Base-by-base conservation (phyloP, 2,113 vertebrate genomes). In the Fulmarus glacialis region DNA sequence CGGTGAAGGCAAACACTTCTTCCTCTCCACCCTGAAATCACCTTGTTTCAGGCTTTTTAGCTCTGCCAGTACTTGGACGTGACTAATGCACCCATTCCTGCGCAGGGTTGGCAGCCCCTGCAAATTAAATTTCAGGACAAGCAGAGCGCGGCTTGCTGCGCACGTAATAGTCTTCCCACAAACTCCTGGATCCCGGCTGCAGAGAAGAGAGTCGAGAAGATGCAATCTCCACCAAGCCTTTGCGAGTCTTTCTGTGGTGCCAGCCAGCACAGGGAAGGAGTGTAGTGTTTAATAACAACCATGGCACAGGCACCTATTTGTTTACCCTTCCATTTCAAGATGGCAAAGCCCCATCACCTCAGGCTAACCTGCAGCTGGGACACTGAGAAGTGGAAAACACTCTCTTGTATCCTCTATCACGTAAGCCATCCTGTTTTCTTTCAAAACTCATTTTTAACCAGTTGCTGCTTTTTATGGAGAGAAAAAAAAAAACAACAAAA, bases 1-100 rank as follows among this genome's bases (percentile, higher is more conserved):
- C 0, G 0, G 64, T 40, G 59, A 88, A 84, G 79, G 74, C 83
- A 58, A 74, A 64, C 8, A 2, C 56, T 93, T 64, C 45, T 92
- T 87, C 72, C 68, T 91, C 71, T 93, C 67, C 85, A 74, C 67
- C 58, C 67, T 68, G 77, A 96, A 94, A 96, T 92, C 66, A 36
- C 71, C 58, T 89, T 50, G 66, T 91, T 96, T 96, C 3, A 18
- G 89, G 68, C 45, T 58, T 93, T 91, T 89, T 90, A 87, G 81
- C 62, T 89, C 36, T 93, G 85, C 75, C 53, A 80, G 6, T 42
- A 11, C 62, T 72, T 77, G 87, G 73, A 67, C 6, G 4, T 92
- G 89, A 90, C 36, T 95, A 93, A 94, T 2, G 9, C 70, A 38
- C 36, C 81, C 47, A 4, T 21, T 94, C 38, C 73, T n/a, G 52